A percentile compares a stretch with the other conserved stretches of the same genome.
phyloP scores from a whole-genome alignment of 2,888 invertebrate species.

The Microdon myrmicae region DNA sequence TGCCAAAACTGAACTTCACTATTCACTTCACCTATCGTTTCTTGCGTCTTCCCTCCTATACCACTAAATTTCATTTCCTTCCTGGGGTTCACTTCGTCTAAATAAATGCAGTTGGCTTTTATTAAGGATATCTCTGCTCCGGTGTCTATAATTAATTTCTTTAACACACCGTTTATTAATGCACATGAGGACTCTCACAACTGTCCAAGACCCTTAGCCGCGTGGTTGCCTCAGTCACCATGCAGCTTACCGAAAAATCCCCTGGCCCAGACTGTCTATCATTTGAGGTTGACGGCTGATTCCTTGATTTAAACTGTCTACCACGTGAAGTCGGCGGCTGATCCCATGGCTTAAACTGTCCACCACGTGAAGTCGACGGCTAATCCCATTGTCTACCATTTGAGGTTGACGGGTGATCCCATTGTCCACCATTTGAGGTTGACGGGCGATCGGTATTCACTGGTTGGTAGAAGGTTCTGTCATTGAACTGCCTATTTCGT shows the following conservation, averaged over 20 bases:
- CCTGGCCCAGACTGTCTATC: not conserved
- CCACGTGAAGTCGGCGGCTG: no score
- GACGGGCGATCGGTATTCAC: no score
- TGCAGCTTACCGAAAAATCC: constrained; percentile 7
- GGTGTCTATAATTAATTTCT: constrained; percentile 5
- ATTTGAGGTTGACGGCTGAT: constrained; percentile 5
- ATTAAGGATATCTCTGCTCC: constrained; percentile 9
- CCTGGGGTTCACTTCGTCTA: constrained; percentile 5
- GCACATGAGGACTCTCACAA: constrained; percentile 2
- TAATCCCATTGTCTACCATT: no score
- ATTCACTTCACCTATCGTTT: constrained; percentile 5
- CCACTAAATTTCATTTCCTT: constrained; percentile 5
- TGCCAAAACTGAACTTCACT: not conserved
- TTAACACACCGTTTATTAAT: not conserved
- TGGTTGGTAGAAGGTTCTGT: no score
- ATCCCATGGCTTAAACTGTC: no score
- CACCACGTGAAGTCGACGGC: no score
- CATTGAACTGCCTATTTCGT: no score
- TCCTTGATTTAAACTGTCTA: not conserved
- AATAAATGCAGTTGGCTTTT: constrained; percentile 11
- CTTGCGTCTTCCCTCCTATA: constrained; percentile 2
- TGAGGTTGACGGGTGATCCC: no score
- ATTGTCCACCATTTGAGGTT: no score
- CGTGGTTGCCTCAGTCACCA: constrained; percentile 7
- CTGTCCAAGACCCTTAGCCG: constrained; percentile 12